Evolutionary conservation across 2,888 invertebrate genomes (phyloP).

Genomic region (Ormyrus nitidulus): DNA sequence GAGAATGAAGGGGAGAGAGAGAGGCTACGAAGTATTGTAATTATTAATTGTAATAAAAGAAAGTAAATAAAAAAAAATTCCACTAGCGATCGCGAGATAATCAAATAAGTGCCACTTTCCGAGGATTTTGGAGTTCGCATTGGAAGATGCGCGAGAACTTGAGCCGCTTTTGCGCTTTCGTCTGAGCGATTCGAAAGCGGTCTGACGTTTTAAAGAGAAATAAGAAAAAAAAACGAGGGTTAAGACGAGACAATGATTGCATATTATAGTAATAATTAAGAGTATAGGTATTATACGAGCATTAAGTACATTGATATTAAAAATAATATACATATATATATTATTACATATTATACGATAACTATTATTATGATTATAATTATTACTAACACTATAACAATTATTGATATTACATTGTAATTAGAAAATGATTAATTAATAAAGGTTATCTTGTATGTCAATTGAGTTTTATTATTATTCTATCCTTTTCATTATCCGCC

Average conservation of each 20-base stretch:
- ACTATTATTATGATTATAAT: constrained; percentile 68
- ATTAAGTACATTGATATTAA: constrained; percentile 70
- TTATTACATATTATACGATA: constrained; percentile 61
- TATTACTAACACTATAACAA: constrained; percentile 65
- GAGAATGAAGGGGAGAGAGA: background rate
- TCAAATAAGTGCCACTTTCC: constrained; percentile 55
- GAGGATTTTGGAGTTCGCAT: constrained; percentile 52
- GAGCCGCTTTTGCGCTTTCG: background rate
- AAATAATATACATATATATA: constrained; percentile 63
- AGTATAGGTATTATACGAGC: constrained; percentile 61
- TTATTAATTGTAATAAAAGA: constrained; percentile 40
- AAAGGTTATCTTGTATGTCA: constrained; percentile 73
- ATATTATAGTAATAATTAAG: constrained; percentile 67
- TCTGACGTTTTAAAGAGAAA: constrained; percentile 20
- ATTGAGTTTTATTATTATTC: constrained; percentile 33
- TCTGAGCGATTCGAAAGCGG: constrained; percentile 24
- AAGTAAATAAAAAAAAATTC: constrained; percentile 29
- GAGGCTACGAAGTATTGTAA: constrained; percentile 6
- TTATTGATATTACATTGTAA: constrained; percentile 72
- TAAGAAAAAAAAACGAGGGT: constrained; percentile 55
- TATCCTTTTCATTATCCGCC: too few relatives aligned
- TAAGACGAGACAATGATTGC: constrained; percentile 66
- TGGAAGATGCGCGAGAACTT: background rate
- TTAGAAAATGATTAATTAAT: constrained; percentile 72
- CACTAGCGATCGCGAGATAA: constrained; percentile 50